Evolutionary conservation across 2,797 vertebrate genomes (phyloP).

Genomic region (Mormyrops attenuatus): DNA sequence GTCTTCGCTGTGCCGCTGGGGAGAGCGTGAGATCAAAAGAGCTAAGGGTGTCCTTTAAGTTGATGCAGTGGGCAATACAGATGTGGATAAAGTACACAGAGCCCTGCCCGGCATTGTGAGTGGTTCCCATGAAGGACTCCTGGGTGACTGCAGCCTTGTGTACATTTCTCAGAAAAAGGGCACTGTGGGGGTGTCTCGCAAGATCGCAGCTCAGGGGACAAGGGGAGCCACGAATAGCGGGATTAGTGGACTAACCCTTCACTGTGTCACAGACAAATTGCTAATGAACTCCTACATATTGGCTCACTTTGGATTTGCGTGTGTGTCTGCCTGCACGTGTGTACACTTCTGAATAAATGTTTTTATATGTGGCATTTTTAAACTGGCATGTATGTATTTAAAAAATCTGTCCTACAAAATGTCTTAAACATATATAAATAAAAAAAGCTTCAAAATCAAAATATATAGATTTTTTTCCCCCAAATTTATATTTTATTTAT

Average conservation of each 20-base stretch:
- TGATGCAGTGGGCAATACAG: constrained; percentile 29
- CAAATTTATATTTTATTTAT: not conserved
- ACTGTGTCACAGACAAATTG: constrained; percentile 48
- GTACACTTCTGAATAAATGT: not conserved
- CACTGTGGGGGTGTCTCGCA: constrained; percentile 42
- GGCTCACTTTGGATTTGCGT: constrained; percentile 6
- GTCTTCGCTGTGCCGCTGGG: constrained; percentile 15
- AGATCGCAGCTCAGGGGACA: constrained; percentile 40
- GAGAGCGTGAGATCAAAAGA: constrained; percentile 23
- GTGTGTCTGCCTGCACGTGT: not conserved
- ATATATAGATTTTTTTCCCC: not conserved
- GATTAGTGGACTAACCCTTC: constrained; percentile 47
- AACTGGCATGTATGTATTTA: not conserved
- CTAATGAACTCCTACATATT: constrained; percentile 53
- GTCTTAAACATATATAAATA: not conserved
- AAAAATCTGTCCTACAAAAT: not conserved
- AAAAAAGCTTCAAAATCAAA: not conserved
- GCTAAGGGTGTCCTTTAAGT: constrained; percentile 1
- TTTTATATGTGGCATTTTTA: not conserved
- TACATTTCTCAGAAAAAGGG: constrained; percentile 58
- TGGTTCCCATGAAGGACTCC: constrained; percentile 49
- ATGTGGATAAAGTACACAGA: constrained; percentile 42
- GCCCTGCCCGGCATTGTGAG: constrained; percentile 40
- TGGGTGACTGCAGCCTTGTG: constrained; percentile 58
- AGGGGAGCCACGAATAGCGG: constrained; percentile 47